Evolutionary conservation across 1,140 invertebrate species (phyloP).

Genomic region (Bombus fervidus): DNA sequence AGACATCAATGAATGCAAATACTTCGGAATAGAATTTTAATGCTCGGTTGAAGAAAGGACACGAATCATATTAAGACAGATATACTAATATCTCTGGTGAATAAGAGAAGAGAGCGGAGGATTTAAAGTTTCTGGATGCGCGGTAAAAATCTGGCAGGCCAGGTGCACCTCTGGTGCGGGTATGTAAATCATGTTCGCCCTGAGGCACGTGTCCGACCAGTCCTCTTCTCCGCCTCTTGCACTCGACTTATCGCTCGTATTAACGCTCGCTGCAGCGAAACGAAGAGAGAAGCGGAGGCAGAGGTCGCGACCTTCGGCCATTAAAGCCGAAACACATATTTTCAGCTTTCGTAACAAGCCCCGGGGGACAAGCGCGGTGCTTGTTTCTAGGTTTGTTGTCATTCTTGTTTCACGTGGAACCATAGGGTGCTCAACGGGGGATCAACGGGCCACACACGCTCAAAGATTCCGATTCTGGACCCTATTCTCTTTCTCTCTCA

Average conservation of each 20-base stretch:
- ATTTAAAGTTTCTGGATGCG: not conserved
- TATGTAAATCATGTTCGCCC: constrained; percentile 59
- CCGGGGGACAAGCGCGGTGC: constrained; percentile 51
- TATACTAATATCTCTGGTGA: too few species aligned
- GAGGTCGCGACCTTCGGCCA: constrained; percentile 46
- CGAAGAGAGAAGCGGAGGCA: constrained; percentile 1
- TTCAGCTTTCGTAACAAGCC: constrained; percentile 38
- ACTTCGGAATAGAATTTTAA: too few species aligned
- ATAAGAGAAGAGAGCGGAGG: too few species aligned
- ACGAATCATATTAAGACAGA: too few species aligned
- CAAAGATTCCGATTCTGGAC: constrained; percentile 65
- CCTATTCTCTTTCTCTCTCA: constrained; percentile 8
- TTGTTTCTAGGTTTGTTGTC: constrained; percentile 73
- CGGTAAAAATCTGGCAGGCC: constrained; percentile 39
- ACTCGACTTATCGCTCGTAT: constrained; percentile 53
- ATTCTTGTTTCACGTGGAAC: constrained; percentile 69
- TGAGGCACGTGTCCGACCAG: constrained; percentile 52
- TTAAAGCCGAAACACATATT: constrained; percentile 56
- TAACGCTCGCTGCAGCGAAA: constrained; percentile 53
- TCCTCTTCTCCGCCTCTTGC: not conserved
- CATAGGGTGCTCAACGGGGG: constrained; percentile 65
- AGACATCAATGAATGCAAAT: too few species aligned
- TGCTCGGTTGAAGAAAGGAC: too few species aligned
- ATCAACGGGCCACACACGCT: constrained; percentile 68
- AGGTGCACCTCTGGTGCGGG: constrained; percentile 52